Conservation (phyloP, 2,888 invertebrate genomes). For the Choristoneura rosaceana region DNA sequence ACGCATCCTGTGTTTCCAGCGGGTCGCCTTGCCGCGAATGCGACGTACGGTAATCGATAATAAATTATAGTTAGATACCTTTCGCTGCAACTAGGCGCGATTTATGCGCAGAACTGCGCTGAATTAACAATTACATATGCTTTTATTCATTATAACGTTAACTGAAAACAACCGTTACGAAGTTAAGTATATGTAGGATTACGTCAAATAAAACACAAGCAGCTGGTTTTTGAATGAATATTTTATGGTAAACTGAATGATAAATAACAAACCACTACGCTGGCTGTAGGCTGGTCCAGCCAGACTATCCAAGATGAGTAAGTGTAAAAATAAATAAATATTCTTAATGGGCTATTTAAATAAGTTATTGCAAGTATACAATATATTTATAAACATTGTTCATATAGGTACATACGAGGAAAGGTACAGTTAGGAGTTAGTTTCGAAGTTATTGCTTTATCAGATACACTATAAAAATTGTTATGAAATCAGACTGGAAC, state of each 20-base stretch:
- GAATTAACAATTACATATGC: constrained; percentile 76
- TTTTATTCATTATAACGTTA: constrained; percentile 58
- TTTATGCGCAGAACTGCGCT: constrained; percentile 77
- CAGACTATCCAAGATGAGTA: constrained; percentile 7
- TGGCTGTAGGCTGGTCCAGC: not conserved
- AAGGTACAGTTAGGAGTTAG: too few species aligned
- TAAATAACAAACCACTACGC: constrained; percentile 45
- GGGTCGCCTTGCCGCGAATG: constrained; percentile 53
- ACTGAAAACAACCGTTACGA: constrained; percentile 60
- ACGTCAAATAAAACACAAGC: constrained; percentile 50
- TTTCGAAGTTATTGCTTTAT: too few species aligned
- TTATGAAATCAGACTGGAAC: not conserved
- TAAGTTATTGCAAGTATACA: not conserved
- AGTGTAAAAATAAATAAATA: constrained; percentile 1
- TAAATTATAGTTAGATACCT: constrained; percentile 75
- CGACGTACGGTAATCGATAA: constrained; percentile 60
- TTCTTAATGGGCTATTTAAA: not conserved
- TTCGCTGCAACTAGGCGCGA: constrained; percentile 72
- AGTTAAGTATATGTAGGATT: constrained; percentile 55
- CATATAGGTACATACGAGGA: not conserved
- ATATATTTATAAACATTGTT: too few species aligned
- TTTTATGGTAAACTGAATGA: constrained; percentile 52
- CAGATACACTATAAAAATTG: not conserved
- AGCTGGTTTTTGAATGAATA: constrained; percentile 48
- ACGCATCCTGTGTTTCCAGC: constrained; percentile 68